These are phyloP conservation scores for Thymelicus acteon DNA, from an alignment of 2,888 invertebrate genomes.

Conservation along the genomic window DNA sequence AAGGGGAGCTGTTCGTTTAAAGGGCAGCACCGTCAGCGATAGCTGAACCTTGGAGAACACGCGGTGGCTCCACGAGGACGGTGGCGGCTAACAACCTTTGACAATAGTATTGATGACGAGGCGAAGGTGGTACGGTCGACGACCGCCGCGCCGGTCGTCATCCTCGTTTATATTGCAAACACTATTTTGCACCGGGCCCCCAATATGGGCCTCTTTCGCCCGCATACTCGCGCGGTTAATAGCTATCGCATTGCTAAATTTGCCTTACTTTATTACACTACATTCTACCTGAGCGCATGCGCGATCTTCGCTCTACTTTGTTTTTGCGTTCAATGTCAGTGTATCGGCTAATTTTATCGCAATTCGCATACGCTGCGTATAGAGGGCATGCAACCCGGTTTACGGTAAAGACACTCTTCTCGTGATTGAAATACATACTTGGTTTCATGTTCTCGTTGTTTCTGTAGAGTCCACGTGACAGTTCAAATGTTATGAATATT, in stretches of 20 bases:
- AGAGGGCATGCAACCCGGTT: neutral
- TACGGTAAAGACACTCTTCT: neutral
- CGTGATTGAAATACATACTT: neutral
- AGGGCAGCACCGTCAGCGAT: neutral
- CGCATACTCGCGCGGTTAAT: constrained; percentile 55
- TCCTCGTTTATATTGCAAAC: constrained; percentile 47
- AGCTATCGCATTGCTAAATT: constrained; percentile 64
- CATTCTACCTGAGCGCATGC: constrained; percentile 71
- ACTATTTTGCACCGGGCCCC: constrained; percentile 48
- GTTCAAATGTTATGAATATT: too few relatives aligned
- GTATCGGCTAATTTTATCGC: constrained; percentile 83
- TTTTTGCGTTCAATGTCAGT: constrained; percentile 84
- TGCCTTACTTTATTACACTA: constrained; percentile 52
- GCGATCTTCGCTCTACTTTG: constrained; percentile 76
- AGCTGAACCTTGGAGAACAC: neutral
- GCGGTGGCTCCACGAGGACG: constrained; percentile 16
- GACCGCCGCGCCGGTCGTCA: constrained; percentile 62
- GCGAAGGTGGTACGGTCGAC: constrained; percentile 65
- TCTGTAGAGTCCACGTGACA: too few relatives aligned
- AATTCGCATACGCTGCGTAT: constrained; percentile 63
- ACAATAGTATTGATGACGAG: constrained; percentile 52
- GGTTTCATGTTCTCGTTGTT: too few relatives aligned
- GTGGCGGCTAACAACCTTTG: constrained; percentile 64
- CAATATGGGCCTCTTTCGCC: constrained; percentile 60
- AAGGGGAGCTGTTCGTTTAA: neutral